These are phyloP conservation scores for Drosophila mimetica DNA, from an alignment of 2,888 invertebrate genomes.

Conservation along the genomic window DNA sequence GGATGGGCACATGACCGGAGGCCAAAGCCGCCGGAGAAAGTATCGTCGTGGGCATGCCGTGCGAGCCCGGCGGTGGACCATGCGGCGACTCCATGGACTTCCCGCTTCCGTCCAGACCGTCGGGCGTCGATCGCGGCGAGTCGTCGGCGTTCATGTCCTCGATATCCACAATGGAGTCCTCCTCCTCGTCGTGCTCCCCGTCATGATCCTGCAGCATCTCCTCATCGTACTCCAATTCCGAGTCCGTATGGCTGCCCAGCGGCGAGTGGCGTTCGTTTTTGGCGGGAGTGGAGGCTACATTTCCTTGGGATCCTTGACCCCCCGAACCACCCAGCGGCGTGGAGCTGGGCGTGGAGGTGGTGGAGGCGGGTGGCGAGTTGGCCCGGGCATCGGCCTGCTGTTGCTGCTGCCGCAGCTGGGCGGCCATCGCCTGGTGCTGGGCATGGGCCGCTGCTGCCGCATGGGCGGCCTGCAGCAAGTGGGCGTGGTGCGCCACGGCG, in stretches of 20 bases:
- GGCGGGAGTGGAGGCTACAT: conserved; percentile 51
- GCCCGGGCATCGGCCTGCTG: conserved; percentile 73
- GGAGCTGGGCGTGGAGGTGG: conserved; percentile 72
- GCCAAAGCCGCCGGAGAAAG: conserved; percentile 82
- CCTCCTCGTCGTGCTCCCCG: conserved; percentile 81
- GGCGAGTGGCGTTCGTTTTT: conserved; percentile 84
- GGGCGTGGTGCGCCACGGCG: conserved; percentile 82
- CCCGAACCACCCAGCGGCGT: conserved; percentile 55
- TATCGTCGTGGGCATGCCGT: conserved; percentile 75
- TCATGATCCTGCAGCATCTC: conserved; percentile 77
- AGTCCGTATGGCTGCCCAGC: conserved; percentile 84
- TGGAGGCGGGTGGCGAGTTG: conserved; percentile 75
- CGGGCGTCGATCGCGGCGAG: conserved; percentile 83
- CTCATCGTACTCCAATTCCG: conserved; percentile 84
- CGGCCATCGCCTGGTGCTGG: conserved; percentile 73
- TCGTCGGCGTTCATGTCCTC: conserved; percentile 88
- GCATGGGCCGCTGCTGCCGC: conserved; percentile 79
- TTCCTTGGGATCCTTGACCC: conserved; percentile 25
- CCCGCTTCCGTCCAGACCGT: conserved; percentile 82
- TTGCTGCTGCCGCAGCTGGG: conserved; percentile 65
- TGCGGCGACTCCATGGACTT: conserved; percentile 80
- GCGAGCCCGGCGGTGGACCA: conserved; percentile 49
- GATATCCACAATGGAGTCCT: conserved; percentile 91
- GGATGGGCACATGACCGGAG: conserved; percentile 87
- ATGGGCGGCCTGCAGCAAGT: conserved; percentile 80